Conservation (phyloP, 2,888 invertebrate genomes). For the Auanema freiburgensis region DNA sequence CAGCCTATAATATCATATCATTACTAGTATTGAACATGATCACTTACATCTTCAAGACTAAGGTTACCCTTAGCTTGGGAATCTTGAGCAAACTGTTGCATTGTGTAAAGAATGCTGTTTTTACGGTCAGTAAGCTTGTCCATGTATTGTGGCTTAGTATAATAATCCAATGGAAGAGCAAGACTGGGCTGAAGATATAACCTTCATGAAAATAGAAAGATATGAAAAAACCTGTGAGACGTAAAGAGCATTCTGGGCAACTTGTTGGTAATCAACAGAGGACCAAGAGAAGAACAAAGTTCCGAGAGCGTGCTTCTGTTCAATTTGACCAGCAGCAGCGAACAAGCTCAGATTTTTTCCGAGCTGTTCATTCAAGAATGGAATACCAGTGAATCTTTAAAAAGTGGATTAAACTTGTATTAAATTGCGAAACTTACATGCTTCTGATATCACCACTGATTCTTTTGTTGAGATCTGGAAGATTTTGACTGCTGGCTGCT, state of each 20-base stretch:
- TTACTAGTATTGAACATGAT: background rate
- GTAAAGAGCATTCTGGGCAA: conserved; percentile 45
- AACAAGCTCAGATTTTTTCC: conserved; percentile 23
- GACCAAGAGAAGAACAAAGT: conserved; percentile 44
- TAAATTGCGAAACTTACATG: background rate
- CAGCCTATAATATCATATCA: conserved; percentile 21
- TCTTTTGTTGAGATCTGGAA: background rate
- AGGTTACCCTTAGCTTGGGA: too few species aligned
- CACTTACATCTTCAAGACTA: background rate
- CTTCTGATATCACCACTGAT: background rate
- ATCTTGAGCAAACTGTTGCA: too few species aligned
- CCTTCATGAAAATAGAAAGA: background rate
- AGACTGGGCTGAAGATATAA: conserved; percentile 34
- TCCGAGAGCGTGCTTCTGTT: conserved; percentile 42
- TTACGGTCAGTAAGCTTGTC: conserved; percentile 26
- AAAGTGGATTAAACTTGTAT: background rate
- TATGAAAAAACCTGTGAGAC: conserved; percentile 39
- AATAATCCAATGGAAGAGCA: conserved; percentile 48
- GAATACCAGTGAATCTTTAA: conserved; percentile 35
- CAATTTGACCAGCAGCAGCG: conserved; percentile 30
- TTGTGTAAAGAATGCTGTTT: background rate
- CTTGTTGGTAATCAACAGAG: conserved; percentile 48
- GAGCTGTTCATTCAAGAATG: conserved; percentile 33
- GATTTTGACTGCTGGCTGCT: background rate
- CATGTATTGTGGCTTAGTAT: conserved; percentile 50